A percentile compares a stretch with the other conserved stretches of the same genome.
phyloP scores from a whole-genome alignment of 2,797 vertebrate genomes.

The Micrastur ruficollis region DNA sequence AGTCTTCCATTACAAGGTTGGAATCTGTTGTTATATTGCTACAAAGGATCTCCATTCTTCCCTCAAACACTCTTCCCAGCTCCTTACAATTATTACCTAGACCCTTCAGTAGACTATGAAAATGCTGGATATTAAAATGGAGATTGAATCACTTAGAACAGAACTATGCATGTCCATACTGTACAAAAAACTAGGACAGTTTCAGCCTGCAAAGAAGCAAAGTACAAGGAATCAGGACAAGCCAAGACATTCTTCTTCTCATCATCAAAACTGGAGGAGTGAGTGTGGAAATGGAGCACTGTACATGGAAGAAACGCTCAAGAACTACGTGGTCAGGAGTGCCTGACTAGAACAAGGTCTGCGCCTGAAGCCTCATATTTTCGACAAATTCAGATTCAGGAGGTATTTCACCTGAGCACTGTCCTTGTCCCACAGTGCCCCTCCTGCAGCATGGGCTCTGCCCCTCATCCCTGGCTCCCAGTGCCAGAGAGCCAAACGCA shows the following conservation, averaged over 20 bases:
- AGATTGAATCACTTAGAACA: neutral
- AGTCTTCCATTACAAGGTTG: neutral
- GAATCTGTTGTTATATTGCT: neutral
- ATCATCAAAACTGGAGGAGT: neutral
- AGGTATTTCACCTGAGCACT: neutral
- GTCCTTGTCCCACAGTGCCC: neutral
- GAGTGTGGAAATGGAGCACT: neutral
- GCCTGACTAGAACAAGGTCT: neutral
- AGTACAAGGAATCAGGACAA: neutral
- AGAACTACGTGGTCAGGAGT: neutral
- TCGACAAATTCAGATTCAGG: neutral
- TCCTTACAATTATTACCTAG: neutral
- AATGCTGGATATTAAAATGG: neutral
- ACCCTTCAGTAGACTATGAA: neutral
- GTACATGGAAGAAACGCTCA: neutral
- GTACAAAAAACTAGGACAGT: neutral
- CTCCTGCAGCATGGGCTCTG: neutral
- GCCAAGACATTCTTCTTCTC: neutral
- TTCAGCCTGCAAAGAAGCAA: neutral
- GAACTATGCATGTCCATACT: neutral
- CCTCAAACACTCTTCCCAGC: neutral
- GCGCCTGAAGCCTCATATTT: neutral
- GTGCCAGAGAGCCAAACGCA: fast-evolving
- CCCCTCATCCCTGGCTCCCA: neutral
- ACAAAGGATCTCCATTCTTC: neutral